These are phyloP conservation scores for Aphyosemion australe DNA, from an alignment of 2,113 vertebrate genomes.

Conservation along the genomic window DNA sequence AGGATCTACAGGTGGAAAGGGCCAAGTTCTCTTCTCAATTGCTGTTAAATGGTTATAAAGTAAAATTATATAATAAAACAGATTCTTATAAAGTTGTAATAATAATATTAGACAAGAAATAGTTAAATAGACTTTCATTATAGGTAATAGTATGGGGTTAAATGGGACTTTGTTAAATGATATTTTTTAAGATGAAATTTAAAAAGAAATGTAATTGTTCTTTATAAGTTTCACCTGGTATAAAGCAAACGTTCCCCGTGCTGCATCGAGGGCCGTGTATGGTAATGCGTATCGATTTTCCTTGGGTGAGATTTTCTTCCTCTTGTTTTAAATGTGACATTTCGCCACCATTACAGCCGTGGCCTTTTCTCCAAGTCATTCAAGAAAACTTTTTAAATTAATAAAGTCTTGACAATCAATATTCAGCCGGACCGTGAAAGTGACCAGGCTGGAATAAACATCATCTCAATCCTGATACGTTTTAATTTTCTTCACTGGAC, in stretches of 20 bases:
- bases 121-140: too few species aligned
- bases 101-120: too few species aligned
- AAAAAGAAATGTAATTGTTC: too few species aligned
- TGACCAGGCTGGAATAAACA: slow-evolving; percentile 66
- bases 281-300: slow-evolving; percentile 60
- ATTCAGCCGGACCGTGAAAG: slow-evolving; percentile 64
- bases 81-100: too few species aligned
- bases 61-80: too few species aligned
- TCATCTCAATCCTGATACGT: slow-evolving; percentile 46
- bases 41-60: too few species aligned
- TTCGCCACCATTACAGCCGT: slow-evolving; percentile 11
- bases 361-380: slow-evolving; percentile 61
- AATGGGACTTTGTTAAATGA: too few species aligned
- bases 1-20: too few species aligned
- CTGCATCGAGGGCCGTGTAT: slow-evolving; percentile 13
- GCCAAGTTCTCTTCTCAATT: too few species aligned
- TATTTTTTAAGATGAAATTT: too few species aligned
- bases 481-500: slow-evolving; percentile 37
- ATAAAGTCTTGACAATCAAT: slow-evolving; percentile 65
- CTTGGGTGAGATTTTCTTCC: slow-evolving; percentile 23
- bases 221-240: neutral
- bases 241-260: slow-evolving; percentile 16
- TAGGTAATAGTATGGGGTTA: too few species aligned
- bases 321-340: slow-evolving; percentile 28
- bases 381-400: slow-evolving; percentile 55